A percentile compares a stretch with the other conserved stretches of the same genome.
phyloP scores from a whole-genome alignment of 2,113 vertebrate species.

The Mus musculus region DNA sequence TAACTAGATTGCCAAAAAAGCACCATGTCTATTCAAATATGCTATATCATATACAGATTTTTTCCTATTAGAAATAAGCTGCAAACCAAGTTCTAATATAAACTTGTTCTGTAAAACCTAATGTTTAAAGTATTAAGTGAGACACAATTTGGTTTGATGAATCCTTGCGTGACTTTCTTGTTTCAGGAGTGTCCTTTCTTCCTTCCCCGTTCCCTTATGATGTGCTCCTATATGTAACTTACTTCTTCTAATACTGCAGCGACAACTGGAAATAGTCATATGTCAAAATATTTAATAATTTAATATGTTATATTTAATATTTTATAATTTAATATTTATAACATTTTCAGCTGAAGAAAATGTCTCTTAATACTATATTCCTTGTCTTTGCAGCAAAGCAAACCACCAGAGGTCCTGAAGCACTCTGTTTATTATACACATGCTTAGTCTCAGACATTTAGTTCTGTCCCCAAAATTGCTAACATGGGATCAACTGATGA shows the following conservation, averaged over 20 bases:
- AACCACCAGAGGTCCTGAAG: background rate
- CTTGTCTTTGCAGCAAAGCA: conserved; percentile 13
- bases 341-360: conserved; percentile 18
- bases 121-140: conserved; percentile 56
- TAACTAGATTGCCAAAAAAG: background rate
- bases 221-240: conserved; percentile 2
- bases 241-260: background rate
- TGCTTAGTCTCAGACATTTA: background rate
- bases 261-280: background rate
- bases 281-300: conserved; percentile 2
- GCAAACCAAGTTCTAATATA: background rate
- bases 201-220: background rate
- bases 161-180: background rate
- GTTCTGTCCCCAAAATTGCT: background rate
- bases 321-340: background rate
- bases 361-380: background rate
- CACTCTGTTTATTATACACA: background rate
- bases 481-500: conserved; percentile 1
- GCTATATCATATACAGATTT: background rate
- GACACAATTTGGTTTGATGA: conserved; percentile 22
- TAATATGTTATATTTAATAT: background rate
- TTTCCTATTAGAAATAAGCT: conserved; percentile 34
- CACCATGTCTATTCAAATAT: background rate
- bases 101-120: background rate
- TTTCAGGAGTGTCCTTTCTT: conserved; percentile 1